Base-by-base conservation (phyloP, 2,888 invertebrate species). In the Drosophila mercatorum region DNA sequence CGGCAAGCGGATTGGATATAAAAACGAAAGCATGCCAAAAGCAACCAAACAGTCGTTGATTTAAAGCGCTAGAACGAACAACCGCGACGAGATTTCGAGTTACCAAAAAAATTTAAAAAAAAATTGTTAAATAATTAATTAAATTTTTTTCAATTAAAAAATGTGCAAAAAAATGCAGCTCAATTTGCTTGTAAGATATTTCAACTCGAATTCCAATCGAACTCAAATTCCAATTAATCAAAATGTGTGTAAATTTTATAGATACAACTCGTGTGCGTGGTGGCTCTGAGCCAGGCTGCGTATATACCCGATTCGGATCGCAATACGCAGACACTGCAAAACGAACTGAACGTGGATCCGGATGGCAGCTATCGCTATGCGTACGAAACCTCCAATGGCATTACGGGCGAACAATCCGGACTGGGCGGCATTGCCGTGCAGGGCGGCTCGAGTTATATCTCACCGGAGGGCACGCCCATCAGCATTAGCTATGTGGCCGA, bases 311-410 rank as follows among this genome's bases (percentile, higher is more conserved):
- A 80, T 36, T 86, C 86, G 47, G 91, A 89, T 66, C 80, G 87
- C n/a, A 79, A 86, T 56, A 83, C 86, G 5, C 78, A 76, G 5
- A 88, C 89, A 0, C 36, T 91, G 12, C 85, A 80, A 12, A 89
- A 86, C 36, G 83, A 89, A 26, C 62, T 82, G 34, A 75, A 83
- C 38, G 77, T 90, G 53, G 73, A 81, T 1, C 66, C 67, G 10
- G 90, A 91, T 71, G 91, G 91, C n/a, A 80, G 77, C 8, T 91
- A 90, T 76, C 79, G 68, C 6, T 91, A 91, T 64, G 80, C 79
- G 22, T 91, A 90, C 57, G 89, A 88, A 58, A 91, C 91, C 0
- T 88, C 90, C 34, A 91, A 91, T 71, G 91, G 91, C 36, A 91
- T 91, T 62, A 65, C 76, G 1, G 91, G 81, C 17, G 61, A 59